Conservation (phyloP, 2,113 vertebrate species). For the Bolborhynchus lineola region DNA sequence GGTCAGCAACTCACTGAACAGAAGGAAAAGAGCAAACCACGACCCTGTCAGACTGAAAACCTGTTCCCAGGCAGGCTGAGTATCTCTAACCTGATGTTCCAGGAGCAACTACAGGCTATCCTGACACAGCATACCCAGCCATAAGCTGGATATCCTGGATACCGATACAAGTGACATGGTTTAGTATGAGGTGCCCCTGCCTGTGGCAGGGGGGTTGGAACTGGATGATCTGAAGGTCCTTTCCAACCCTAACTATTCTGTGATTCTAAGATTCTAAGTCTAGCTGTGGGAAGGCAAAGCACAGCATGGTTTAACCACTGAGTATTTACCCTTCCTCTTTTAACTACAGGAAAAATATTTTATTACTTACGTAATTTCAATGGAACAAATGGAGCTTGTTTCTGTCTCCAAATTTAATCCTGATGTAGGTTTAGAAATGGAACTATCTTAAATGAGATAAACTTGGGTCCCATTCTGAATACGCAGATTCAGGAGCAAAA, state of each 20-base stretch:
- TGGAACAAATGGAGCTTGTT: conserved; percentile 22
- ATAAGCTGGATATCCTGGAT: background rate
- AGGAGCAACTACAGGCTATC: background rate
- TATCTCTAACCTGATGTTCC: background rate
- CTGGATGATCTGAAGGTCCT: too few relatives aligned
- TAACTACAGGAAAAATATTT: conserved; percentile 44
- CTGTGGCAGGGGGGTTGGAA: too few relatives aligned
- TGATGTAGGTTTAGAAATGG: background rate
- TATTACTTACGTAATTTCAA: conserved; percentile 8
- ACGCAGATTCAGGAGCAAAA: background rate
- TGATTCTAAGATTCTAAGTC: background rate
- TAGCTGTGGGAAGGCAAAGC: conserved; percentile 20
- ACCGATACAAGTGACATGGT: background rate
- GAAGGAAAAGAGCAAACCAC: background rate
- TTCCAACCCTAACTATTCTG: too few relatives aligned
- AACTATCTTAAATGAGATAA: background rate
- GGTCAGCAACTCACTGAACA: background rate
- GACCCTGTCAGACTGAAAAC: background rate
- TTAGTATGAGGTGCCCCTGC: too few relatives aligned
- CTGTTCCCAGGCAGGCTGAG: background rate
- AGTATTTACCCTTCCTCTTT: conserved; percentile 43
- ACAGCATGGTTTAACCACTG: conserved; percentile 33
- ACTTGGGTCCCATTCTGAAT: background rate
- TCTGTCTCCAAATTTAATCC: background rate
- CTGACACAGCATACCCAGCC: background rate